Conservation (phyloP, 2,888 invertebrate genomes). For the Agriopis aurantiaria region DNA sequence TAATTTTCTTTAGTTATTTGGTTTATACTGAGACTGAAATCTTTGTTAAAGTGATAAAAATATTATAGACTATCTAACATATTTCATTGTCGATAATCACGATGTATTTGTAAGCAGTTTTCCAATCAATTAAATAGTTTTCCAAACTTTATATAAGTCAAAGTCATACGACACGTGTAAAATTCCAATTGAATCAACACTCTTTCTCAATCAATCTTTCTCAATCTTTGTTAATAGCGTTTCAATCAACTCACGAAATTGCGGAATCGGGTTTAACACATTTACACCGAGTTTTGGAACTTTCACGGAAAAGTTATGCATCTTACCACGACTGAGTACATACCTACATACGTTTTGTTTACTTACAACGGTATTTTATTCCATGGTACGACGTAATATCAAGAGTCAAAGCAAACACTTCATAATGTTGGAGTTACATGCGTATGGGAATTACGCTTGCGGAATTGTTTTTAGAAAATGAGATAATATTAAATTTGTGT, state of each 20-base stretch:
- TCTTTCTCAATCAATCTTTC: too few species aligned
- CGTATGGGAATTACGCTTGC: neutral
- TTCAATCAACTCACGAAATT: constrained; percentile 4
- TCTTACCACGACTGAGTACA: neutral
- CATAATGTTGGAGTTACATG: constrained; percentile 8
- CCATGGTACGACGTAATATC: constrained; percentile 3
- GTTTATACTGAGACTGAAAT: too few species aligned
- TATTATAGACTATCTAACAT: too few species aligned
- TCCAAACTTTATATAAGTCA: neutral
- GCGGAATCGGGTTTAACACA: neutral
- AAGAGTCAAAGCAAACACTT: constrained; percentile 20
- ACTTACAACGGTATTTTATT: constrained; percentile 2
- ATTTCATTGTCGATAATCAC: too few species aligned
- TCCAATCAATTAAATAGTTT: too few species aligned
- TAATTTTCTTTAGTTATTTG: too few species aligned
- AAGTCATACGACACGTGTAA: constrained; percentile 2
- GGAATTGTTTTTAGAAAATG: constrained; percentile 8
- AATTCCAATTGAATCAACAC: neutral
- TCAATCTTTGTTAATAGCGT: constrained; percentile 5
- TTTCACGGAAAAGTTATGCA: neutral
- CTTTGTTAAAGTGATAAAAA: too few species aligned
- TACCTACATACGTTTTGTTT: neutral
- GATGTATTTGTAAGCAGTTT: too few species aligned
- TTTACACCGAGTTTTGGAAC: constrained; percentile 5
- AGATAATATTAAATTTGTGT: constrained; percentile 7